Evolutionary conservation across 2,113 vertebrate genomes (phyloP).

Genomic region (Chlorocebus sabaeus): DNA sequence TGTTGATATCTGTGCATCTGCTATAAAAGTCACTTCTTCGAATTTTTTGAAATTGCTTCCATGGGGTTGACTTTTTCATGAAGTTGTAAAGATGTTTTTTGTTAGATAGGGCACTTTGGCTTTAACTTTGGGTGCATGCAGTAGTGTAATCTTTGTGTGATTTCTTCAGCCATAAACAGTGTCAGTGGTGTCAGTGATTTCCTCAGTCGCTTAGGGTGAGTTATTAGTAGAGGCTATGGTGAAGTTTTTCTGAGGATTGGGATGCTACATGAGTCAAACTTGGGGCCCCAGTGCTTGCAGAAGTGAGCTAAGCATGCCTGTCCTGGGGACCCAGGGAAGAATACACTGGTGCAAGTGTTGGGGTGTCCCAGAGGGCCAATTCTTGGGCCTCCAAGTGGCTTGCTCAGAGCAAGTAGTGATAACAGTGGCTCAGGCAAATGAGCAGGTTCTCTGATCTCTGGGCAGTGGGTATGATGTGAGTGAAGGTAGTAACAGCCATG

Average conservation of each 20-base stretch:
- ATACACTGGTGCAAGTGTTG: background rate
- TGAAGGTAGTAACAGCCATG: background rate
- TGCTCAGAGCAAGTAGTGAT: background rate
- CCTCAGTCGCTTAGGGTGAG: background rate
- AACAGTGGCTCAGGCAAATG: background rate
- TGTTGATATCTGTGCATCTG: background rate
- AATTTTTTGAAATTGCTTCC: background rate
- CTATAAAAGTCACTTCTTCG: background rate
- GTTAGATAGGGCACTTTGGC: background rate
- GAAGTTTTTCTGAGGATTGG: background rate
- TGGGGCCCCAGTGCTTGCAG: background rate
- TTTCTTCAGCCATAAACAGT: background rate
- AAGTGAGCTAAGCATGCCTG: background rate
- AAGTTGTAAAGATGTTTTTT: background rate
- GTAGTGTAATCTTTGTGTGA: background rate
- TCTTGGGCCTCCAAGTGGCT: background rate
- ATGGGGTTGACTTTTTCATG: background rate
- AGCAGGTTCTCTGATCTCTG: background rate
- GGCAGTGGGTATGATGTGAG: background rate
- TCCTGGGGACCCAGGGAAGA: background rate
- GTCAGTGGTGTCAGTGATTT: background rate
- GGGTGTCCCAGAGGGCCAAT: background rate
- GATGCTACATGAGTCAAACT: background rate
- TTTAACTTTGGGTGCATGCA: background rate
- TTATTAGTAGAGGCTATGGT: background rate